Evolutionary conservation across 2,113 vertebrate genomes (phyloP), one percentile per base, ranked within the genome.

Genomic region (Ardeotis arabs): DNA sequence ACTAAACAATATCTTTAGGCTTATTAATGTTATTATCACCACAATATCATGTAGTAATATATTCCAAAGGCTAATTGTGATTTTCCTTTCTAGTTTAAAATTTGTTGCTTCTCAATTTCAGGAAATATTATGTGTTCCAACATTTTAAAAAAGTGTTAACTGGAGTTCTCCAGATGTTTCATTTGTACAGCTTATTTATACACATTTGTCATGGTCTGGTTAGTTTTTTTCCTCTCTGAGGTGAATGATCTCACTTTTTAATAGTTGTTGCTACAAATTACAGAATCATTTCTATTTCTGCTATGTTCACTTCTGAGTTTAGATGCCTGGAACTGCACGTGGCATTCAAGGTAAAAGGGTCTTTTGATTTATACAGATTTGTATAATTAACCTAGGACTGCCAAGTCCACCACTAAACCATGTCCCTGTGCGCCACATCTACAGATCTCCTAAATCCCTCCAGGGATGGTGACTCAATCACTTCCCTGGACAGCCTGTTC

Each of bases 11-110:
- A 69, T 15, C 22, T 79, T 72, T 24, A 78, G 78, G 29, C 7
- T 84, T 73, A 52, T 27, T 67, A 62, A 25, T 35, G 70, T 63
- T 49, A 31, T 63, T 16, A 64, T 63, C 31, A 68, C 16, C n/a
- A 14, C 1, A 0, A 31, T 12, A 62, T 20, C 14, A 10, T 5
- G 20, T 10, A 64, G n/a, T 23, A 83, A n/a, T 16, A 12, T 7
- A 29, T 25, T 56, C 28, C 35, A 53, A 56, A 15, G 21, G 9
- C 8, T 83, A 49, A 73, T 37, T 68, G 24, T 23, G 13, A 50
- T 76, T 75, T 18, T 49, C 24, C 27, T 64, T 67, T 37, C 7
- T 6, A 25, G 18, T 52, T 75, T 33, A 86, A 66, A 52, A 67
- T 21, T 12, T 47, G 5, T 33, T 79, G 20, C 13, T 6, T 79